phyloP scores from a whole-genome alignment of 2,888 invertebrate genomes.

The Hirtodrosophila alboralis region DNA sequence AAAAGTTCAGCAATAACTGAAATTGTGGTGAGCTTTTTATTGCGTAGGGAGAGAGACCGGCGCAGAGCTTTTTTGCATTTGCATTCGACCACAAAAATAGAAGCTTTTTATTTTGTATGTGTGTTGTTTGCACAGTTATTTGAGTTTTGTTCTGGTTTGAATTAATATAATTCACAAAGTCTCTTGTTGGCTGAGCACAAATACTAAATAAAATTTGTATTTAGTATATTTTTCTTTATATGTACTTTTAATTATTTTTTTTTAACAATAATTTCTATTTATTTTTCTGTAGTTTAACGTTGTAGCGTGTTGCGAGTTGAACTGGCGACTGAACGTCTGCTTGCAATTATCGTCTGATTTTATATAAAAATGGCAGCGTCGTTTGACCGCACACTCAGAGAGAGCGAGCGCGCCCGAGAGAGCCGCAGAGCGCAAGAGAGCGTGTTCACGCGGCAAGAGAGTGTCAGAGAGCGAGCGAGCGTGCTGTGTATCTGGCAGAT shows the following conservation, averaged over 20 bases:
- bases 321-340: slow-evolving; percentile 88
- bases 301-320: slow-evolving; percentile 65
- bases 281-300: slow-evolving; percentile 1
- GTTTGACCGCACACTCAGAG: slow-evolving; percentile 18
- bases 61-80: slow-evolving; percentile 80
- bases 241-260: slow-evolving; percentile 12
- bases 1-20: slow-evolving; percentile 82
- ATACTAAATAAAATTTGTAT: slow-evolving; percentile 24
- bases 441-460: slow-evolving; percentile 15
- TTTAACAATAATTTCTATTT: slow-evolving; percentile 15
- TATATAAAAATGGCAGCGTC: slow-evolving; percentile 75
- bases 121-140: slow-evolving; percentile 13
- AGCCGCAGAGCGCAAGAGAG: slow-evolving; percentile 5
- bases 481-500: slow-evolving; percentile 55
- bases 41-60: slow-evolving; percentile 73
- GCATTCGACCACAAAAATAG: slow-evolving; percentile 44
- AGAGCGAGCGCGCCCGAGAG: slow-evolving; percentile 18
- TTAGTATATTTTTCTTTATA: slow-evolving; percentile 20
- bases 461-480: slow-evolving; percentile 15
- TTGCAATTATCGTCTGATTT: slow-evolving; percentile 83
- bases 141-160: slow-evolving; percentile 34
- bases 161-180: slow-evolving; percentile 63
- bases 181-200: slow-evolving; percentile 53
- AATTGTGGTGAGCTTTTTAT: slow-evolving; percentile 61
- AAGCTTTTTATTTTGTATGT: slow-evolving; percentile 28